Base-by-base conservation (phyloP, 1,140 invertebrate species). In the Phymastichus coffea region DNA sequence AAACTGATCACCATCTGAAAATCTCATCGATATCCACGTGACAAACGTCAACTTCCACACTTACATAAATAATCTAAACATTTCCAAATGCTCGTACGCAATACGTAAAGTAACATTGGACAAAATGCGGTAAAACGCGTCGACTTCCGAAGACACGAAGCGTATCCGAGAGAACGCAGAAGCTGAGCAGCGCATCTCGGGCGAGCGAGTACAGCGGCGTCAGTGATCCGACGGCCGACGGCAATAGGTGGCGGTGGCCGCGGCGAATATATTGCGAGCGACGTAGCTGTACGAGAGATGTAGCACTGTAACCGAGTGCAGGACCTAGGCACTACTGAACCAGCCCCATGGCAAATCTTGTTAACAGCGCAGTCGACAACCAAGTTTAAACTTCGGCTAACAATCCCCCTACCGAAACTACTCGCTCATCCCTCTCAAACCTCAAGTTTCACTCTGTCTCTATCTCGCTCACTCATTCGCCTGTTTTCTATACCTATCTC, bases 341-440 rank as follows among this genome's bases (percentile, higher is more conserved):
- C 75, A 72, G 72, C 74, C 75, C 67, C 72, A 74, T 78, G 66
- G 70, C 72, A 78, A 79, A 79, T 70, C 77, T 77, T 76, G 78
- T 80, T 80, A 79, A 78, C 72, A 72, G 69, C 74, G n/a, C 74
- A 79, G 77, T 77, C 74, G 75, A 77, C 74, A 76, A 76, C 69
- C 76, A 78, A 78, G 76, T 79, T 77, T 79, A 76, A 79, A 79
- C 77, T 80, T 79, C 64, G 76, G 70, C 70, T 77, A 79, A 79
- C 76, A 79, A 79, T 78, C 71, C 69, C 73, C 72, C 74, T 75
- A 68, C 70, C 69, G 26, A 64, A 7, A 63, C 44, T 56, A 61
- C 26, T 47, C 46, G 17, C 44, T 55, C 37, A 30, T 57, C 40
- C 55, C 54, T 53, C 54, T 43, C 38, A 52, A n/a, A n/a, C 28